Evolutionary conservation across 2,888 invertebrate genomes (phyloP), one percentile per base, ranked within the genome.

Genomic region (Meteorus cinctellus): DNA sequence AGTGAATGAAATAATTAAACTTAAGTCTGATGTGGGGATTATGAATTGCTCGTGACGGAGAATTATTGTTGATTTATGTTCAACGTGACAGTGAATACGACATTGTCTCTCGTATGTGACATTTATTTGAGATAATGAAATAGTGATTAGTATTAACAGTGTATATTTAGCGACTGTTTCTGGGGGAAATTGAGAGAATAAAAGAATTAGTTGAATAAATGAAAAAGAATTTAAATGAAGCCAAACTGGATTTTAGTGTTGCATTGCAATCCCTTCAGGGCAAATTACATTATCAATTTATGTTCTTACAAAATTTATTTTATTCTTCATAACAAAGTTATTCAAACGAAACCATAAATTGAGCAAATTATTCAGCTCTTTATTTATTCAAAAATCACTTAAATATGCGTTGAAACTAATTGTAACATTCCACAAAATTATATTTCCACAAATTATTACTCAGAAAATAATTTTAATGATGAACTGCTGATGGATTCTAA

Each of bases 211-310:
- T 24, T 24, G 24, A 24, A 24, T 24, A 1, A 24, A 24, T 24
- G 24, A 24, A 24, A 1, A 24, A 24, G 24, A 24, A 24, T 24
- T 24, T 1, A 24, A 24, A 24, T 1, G 0, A 24, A 24, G 1
- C 24, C 0, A 70, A 75, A 70, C 16, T 55, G 63, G 16, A 16
- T 48, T 75, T 70, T 75, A 74, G 69, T 69, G 48, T 41, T 63
- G 31, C 24, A 27, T 14, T 12, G 45, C 34, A 10, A 60, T 36
- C 16, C 63, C 45, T 16, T 8, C 27, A 65, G 70, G 75, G 70
- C 66, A 29, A 48, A 59, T 66, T 75, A 1, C 70, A 75, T 62
- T 65, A 16, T 10, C 55, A 45, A 5, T 12, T 45, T 45, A 45
- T 45, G 5, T 2, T 1, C 1, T 45, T 8, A 45, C 1, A n/a